Percentiles rank a stretch among this genome's conserved stretches.
phyloP scores from a whole-genome alignment of 2,888 invertebrate species.

The Tetramorium bicarinatum region DNA sequence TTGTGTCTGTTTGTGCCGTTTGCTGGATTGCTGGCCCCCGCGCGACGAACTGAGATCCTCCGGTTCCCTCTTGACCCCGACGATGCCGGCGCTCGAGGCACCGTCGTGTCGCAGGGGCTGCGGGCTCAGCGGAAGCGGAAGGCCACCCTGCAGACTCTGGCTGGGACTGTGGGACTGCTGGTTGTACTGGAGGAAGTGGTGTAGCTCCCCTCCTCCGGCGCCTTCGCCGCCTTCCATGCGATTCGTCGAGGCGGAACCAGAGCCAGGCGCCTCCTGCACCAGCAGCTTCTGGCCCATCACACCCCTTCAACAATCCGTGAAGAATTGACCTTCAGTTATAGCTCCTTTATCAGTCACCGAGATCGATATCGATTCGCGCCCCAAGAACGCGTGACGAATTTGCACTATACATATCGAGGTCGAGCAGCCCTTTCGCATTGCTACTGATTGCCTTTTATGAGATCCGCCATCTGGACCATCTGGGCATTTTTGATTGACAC shows the following conservation, averaged over 20 bases:
- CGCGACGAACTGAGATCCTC: constrained; percentile 91
- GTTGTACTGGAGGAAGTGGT: constrained; percentile 85
- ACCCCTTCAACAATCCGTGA: constrained; percentile 81
- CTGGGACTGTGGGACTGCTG: constrained; percentile 85
- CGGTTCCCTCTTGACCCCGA: constrained; percentile 92
- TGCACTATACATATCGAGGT: constrained; percentile 24
- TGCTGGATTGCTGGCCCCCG: constrained; percentile 82
- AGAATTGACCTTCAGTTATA: constrained; percentile 67
- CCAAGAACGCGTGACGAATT: constrained; percentile 69
- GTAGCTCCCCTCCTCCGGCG: constrained; percentile 87
- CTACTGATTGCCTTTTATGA: constrained; percentile 24
- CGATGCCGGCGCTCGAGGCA: constrained; percentile 79
- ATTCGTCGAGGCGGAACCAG: constrained; percentile 80
- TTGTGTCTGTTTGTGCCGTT: constrained; percentile 82
- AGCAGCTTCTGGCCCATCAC: constrained; percentile 86
- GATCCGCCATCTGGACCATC: not conserved
- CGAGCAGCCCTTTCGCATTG: constrained; percentile 7
- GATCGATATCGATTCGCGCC: constrained; percentile 50
- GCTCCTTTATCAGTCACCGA: constrained; percentile 24
- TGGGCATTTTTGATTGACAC: not conserved
- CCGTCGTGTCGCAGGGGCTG: constrained; percentile 84
- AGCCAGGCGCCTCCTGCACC: constrained; percentile 84
- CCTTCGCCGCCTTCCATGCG: constrained; percentile 85
- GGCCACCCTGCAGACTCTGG: constrained; percentile 87
- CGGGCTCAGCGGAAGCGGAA: constrained; percentile 84